These are phyloP conservation scores for Xylota sylvarum DNA, from an alignment of 2,888 invertebrate genomes.

Conservation along the genomic window DNA sequence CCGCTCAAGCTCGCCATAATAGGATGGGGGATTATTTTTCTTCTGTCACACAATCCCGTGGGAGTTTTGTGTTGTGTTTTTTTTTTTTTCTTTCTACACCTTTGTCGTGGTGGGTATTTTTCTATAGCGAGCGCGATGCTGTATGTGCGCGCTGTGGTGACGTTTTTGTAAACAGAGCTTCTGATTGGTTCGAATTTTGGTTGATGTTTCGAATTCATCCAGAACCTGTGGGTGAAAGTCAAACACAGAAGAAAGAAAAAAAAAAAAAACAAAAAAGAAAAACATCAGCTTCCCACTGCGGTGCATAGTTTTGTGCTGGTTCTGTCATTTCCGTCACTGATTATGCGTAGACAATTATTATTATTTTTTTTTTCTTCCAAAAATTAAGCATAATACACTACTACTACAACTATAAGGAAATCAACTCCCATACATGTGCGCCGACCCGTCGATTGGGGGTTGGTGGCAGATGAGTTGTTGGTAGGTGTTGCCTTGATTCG, in stretches of 20 bases:
- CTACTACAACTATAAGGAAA: slow-evolving; percentile 31
- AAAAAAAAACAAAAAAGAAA: background rate
- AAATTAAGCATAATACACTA: slow-evolving; percentile 54
- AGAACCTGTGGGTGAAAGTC: slow-evolving; percentile 28
- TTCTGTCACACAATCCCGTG: slow-evolving; percentile 53
- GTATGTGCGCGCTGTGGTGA: slow-evolving; percentile 68
- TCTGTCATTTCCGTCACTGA: slow-evolving; percentile 56
- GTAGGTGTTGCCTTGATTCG: slow-evolving; percentile 42
- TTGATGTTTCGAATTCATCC: slow-evolving; percentile 49
- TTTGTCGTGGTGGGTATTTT: slow-evolving; percentile 67
- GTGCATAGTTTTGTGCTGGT: slow-evolving; percentile 48
- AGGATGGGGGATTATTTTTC: slow-evolving; percentile 53
- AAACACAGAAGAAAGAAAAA: slow-evolving; percentile 22
- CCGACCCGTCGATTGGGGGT: slow-evolving; percentile 43
- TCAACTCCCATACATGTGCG: slow-evolving; percentile 54
- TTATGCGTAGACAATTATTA: slow-evolving; percentile 66
- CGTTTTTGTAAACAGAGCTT: slow-evolving; percentile 72
- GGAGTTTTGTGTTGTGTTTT: slow-evolving; percentile 30
- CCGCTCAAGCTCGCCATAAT: slow-evolving; percentile 16
- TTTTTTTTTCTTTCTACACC: slow-evolving; percentile 27
- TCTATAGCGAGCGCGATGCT: slow-evolving; percentile 57
- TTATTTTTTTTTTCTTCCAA: slow-evolving; percentile 40
- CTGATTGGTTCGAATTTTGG: slow-evolving; percentile 71
- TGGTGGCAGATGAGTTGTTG: slow-evolving; percentile 25
- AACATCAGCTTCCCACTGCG: slow-evolving; percentile 13